These are phyloP conservation scores for Pediacus dermestoides DNA, from an alignment of 2,888 invertebrate genomes.

Conservation along the genomic window DNA sequence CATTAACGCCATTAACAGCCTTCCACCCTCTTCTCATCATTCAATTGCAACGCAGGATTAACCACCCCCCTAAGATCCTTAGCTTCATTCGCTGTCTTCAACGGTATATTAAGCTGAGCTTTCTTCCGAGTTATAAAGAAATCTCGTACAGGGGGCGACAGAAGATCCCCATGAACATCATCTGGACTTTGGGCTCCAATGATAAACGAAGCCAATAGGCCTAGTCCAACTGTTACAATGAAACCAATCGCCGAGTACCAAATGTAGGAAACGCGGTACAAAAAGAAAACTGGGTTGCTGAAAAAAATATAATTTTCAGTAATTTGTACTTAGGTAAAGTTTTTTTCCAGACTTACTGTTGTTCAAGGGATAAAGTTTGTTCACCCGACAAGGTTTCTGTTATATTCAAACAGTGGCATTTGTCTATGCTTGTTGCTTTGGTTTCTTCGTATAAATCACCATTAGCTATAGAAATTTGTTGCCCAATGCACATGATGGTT, in stretches of 20 bases:
- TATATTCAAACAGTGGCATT: conserved; percentile 53
- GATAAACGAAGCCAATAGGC: conserved; percentile 67
- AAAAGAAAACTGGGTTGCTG: conserved; percentile 38
- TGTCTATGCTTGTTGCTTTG: conserved; percentile 54
- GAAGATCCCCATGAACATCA: conserved; percentile 62
- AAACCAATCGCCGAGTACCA: conserved; percentile 88
- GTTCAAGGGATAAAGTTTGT: too few species aligned
- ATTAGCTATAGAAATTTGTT: conserved; percentile 58
- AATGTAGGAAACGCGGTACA: conserved; percentile 80
- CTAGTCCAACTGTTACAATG: conserved; percentile 66
- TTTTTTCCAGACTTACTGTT: too few species aligned
- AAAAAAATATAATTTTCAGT: too few species aligned
- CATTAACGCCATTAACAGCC: conserved; percentile 13
- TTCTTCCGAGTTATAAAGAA: conserved; percentile 55
- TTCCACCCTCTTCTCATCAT: conserved; percentile 34
- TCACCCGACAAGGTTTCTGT: too few species aligned
- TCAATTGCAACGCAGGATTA: conserved; percentile 35
- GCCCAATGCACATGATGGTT: conserved; percentile 64
- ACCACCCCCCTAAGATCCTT: conserved; percentile 33
- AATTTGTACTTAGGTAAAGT: too few species aligned
- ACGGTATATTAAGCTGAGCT: conserved; percentile 42
- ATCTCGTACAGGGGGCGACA: conserved; percentile 63
- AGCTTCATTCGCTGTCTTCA: conserved; percentile 28
- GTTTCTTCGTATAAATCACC: conserved; percentile 45
- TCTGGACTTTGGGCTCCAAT: conserved; percentile 62